phyloP scores from a whole-genome alignment of 1,140 invertebrate species.

The Brachionus calyciflorus region DNA sequence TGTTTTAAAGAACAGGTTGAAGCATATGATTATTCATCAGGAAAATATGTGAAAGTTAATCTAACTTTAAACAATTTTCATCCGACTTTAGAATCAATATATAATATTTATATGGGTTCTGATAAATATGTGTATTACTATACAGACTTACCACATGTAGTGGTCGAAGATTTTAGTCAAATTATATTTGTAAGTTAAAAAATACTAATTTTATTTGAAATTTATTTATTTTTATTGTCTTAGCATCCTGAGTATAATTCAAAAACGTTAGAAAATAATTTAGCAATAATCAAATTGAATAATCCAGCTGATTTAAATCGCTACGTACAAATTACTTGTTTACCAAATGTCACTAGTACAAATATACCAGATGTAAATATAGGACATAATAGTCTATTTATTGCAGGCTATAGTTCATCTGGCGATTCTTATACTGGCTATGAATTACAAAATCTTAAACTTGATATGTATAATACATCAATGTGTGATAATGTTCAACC shows the following conservation, averaged over 20 bases:
- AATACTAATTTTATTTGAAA: no score
- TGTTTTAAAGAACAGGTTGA: no score
- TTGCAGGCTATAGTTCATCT: conserved; percentile 17
- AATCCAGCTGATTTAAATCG: background rate
- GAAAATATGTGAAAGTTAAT: no score
- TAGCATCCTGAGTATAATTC: conserved; percentile 21
- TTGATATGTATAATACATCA: conserved; percentile 33
- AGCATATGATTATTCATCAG: no score
- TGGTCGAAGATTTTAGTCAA: no score
- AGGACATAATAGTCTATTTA: background rate
- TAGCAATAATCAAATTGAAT: background rate
- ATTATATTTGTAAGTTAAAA: no score
- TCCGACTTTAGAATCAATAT: no score
- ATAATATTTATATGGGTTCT: no score
- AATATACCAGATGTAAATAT: background rate
- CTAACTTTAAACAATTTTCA: no score
- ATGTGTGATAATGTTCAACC: conserved; percentile 16
- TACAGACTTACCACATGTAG: no score
- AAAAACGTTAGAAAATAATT: conserved; percentile 18
- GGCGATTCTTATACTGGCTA: background rate
- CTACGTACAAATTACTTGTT: conserved; percentile 10
- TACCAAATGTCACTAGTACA: background rate
- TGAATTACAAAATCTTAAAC: background rate
- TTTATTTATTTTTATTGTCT: no score
- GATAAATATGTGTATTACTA: no score